A percentile compares a stretch with the other conserved stretches of the same genome.
Conservation (phyloP, 2,113 vertebrate species). For the Junco hyemalis region DNA sequence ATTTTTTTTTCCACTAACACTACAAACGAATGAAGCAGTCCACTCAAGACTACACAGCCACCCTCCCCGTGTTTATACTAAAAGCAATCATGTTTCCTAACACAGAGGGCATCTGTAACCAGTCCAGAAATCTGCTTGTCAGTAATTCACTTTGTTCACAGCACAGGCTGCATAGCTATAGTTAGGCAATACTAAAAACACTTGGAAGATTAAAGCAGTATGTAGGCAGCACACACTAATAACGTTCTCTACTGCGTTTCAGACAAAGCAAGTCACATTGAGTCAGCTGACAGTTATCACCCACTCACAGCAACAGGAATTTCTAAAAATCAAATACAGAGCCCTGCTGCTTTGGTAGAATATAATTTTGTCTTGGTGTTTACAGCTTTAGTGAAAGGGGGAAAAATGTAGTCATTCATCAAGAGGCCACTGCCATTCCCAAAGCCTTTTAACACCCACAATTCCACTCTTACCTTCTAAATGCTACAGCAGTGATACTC, state of each 20-base stretch:
- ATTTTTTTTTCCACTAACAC: not conserved
- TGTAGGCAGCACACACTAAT: not conserved
- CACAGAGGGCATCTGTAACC: not conserved
- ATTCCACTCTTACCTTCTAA: not conserved
- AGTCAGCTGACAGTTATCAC: constrained; percentile 11
- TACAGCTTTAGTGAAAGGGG: not conserved
- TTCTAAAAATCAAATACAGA: not conserved
- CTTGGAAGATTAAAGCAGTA: not conserved
- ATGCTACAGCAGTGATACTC: not conserved
- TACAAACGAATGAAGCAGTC: not conserved
- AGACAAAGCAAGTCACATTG: not conserved
- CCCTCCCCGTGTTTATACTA: not conserved
- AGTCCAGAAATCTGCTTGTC: not conserved
- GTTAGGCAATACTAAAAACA: not conserved
- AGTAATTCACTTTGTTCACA: not conserved
- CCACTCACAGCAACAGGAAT: not conserved
- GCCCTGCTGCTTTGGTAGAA: not conserved
- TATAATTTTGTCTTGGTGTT: not conserved
- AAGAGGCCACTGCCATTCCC: not conserved
- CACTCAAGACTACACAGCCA: not conserved
- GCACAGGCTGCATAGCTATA: not conserved
- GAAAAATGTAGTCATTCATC: not conserved
- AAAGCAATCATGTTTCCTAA: not conserved
- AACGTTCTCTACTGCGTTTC: not conserved
- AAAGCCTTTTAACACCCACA: not conserved